phyloP scores from a whole-genome alignment of 2,797 vertebrate species.

The Characodon lateralis region DNA sequence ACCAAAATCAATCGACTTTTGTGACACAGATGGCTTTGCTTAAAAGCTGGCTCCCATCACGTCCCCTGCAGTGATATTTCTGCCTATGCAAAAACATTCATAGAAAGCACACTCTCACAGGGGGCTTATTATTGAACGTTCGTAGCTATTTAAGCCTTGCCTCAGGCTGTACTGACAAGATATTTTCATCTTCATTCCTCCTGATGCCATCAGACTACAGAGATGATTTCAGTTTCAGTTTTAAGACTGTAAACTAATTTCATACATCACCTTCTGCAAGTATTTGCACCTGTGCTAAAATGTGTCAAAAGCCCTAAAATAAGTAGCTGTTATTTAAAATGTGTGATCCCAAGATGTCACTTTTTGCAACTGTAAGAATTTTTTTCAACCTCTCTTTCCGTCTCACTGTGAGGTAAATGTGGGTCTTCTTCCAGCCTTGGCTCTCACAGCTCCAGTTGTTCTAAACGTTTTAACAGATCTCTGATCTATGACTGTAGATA shows the following conservation, averaged over 20 bases:
- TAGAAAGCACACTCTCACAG: conserved; percentile 17
- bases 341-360: background rate
- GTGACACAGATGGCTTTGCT: conserved; percentile 20
- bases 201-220: conserved; percentile 1
- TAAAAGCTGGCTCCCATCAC: conserved; percentile 29
- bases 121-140: conserved; percentile 34
- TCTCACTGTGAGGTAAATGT: background rate
- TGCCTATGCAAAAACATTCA: conserved; percentile 24
- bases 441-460: background rate
- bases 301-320: conserved; percentile 3
- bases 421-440: background rate
- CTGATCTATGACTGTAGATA: background rate
- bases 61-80: conserved; percentile 4
- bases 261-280: background rate
- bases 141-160: conserved; percentile 25
- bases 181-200: conserved; percentile 4
- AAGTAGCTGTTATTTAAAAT: background rate
- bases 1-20: conserved; percentile 41
- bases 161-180: conserved; percentile 29
- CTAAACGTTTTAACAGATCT: background rate
- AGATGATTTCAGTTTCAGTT: conserved; percentile 19
- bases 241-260: conserved; percentile 34
- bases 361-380: background rate
- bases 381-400: background rate
- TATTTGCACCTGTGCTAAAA: background rate